Evolutionary conservation across 2,113 vertebrate genomes (phyloP), one percentile per base, ranked within the genome.

Genomic region (Callopanchax toddi): DNA sequence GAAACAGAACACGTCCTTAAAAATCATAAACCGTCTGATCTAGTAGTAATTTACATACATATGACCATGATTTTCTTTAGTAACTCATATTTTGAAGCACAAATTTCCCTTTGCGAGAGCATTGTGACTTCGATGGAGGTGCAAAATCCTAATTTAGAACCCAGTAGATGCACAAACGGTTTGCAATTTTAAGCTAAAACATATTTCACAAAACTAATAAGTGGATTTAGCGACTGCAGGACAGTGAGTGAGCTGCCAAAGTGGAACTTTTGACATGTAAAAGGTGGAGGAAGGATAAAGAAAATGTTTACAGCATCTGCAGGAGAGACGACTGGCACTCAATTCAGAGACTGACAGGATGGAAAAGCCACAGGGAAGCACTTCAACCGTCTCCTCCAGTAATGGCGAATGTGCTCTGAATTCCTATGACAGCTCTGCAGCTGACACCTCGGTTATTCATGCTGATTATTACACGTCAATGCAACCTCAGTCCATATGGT

Each of bases 221-320:
- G 44, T 67, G 71, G 67, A 63, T 49, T 49, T 15, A 51, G 13
- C 36, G 5, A 78, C 62, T 65, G 43, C 3, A 65, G 67, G 68
- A 65, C 43, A 61, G 29, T 22, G 45, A 61, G 39, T 4, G 74
- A 66, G 79, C 76, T 73, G 74, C 83, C 70, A 66, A 21, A 72
- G 61, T 34, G 50, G 66, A 26, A 52, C 58, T 72, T 63, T 32
- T 44, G 44, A 70, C 54, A 60, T 17, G 26, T 8, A 53, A 66
- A 66, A 50, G 68, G 54, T 23, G 11, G 36, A 76, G 64, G 46
- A 46, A 68, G 64, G 57, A 62, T 63, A 60, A 57, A 25, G 62
- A 23, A 64, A 63, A 3, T 68, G 48, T 74, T 70, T 78, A 42
- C 59, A 71, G 45, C 58, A 34, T 43, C 63, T 36, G 60, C 67